A percentile compares a stretch with the other conserved stretches of the same genome.
phyloP scores from a whole-genome alignment of 2,797 vertebrate species.

The Tamandua tetradactyla region DNA sequence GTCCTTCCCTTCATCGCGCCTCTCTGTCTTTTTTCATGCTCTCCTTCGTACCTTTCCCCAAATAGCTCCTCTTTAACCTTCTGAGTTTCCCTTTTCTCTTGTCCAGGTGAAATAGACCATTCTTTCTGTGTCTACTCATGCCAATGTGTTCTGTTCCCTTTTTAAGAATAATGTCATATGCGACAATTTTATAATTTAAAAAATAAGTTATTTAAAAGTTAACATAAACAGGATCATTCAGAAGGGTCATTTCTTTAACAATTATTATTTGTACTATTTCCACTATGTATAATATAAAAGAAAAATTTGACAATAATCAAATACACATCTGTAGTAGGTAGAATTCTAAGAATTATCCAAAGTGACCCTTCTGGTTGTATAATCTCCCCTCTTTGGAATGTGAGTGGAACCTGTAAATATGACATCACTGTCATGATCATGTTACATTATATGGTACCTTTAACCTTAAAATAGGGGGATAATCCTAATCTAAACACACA shows the following conservation, averaged over 20 bases:
- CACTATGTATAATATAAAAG: neutral
- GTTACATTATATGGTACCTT: neutral
- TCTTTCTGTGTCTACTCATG: neutral
- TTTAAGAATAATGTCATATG: neutral
- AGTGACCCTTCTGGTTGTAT: neutral
- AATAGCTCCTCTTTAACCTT: neutral
- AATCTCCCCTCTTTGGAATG: neutral
- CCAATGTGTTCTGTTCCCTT: neutral
- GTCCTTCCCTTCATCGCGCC: neutral
- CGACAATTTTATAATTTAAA: neutral
- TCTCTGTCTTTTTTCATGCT: neutral
- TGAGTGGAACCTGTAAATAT: neutral
- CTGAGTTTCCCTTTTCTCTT: neutral
- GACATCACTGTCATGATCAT: neutral
- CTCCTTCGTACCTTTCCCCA: neutral
- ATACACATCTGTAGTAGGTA: neutral
- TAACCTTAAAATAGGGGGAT: neutral
- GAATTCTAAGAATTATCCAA: neutral
- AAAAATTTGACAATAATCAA: neutral
- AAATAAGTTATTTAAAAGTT: constrained; percentile 5
- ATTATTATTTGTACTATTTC: neutral
- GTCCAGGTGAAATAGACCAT: neutral
- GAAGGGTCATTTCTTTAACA: neutral
- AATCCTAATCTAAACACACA: neutral
- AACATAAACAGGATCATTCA: neutral